Evolutionary conservation across 2,888 invertebrate species (phyloP).

Genomic region (Eristalis intricaria): DNA sequence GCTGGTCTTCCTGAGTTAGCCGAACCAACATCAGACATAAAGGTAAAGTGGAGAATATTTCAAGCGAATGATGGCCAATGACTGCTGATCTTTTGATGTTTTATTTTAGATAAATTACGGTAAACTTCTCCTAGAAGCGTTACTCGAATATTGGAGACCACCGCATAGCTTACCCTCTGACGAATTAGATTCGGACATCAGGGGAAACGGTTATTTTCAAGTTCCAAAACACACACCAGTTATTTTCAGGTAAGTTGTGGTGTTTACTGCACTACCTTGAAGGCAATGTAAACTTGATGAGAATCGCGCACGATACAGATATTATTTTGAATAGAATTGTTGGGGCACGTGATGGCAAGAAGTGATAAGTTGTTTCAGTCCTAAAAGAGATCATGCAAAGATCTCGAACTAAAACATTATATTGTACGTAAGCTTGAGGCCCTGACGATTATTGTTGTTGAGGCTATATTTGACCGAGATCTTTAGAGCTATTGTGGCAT

Average conservation of each 20-base stretch:
- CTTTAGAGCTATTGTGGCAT: too few species aligned
- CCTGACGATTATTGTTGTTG: too few species aligned
- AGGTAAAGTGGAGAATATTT: slow-evolving; percentile 73
- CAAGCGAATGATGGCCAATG: background rate
- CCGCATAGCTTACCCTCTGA: slow-evolving; percentile 85
- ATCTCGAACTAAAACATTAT: too few species aligned
- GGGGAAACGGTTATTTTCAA: slow-evolving; percentile 90
- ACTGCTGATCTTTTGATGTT: background rate
- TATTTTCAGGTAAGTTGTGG: slow-evolving; percentile 88
- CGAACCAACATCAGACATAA: slow-evolving; percentile 80
- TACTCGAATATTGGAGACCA: slow-evolving; percentile 97
- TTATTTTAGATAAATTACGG: slow-evolving; percentile 93
- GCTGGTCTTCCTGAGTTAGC: slow-evolving; percentile 90
- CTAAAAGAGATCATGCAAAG: too few species aligned
- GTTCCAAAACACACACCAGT: slow-evolving; percentile 98
- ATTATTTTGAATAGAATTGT: too few species aligned
- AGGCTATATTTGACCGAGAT: too few species aligned
- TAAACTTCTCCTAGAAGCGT: slow-evolving; percentile 94
- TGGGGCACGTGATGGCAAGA: too few species aligned
- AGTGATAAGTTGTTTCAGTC: too few species aligned
- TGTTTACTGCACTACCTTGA: too few species aligned
- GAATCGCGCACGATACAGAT: too few species aligned
- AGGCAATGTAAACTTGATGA: too few species aligned
- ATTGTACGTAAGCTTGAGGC: too few species aligned
- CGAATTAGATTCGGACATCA: slow-evolving; percentile 87